A percentile compares a stretch with the other conserved stretches of the same genome.
Evolutionary conservation across 37 sponge, comb jelly and placozoan genomes (phyloP).

Genomic region (Hexactinellida sp.): DNA sequence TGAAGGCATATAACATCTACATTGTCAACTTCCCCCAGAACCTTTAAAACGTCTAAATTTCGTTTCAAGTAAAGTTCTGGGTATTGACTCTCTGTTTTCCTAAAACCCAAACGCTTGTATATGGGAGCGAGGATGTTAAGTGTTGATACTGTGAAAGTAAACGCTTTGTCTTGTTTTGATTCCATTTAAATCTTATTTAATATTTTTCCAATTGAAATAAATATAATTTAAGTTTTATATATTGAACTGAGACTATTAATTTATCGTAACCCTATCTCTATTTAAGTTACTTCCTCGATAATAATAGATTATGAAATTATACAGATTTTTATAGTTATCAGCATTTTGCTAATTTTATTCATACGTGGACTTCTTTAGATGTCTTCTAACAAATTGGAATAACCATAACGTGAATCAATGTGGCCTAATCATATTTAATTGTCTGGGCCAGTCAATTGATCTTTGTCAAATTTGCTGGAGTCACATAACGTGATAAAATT

Average conservation of each 20-base stretch:
- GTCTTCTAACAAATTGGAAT: too few species aligned
- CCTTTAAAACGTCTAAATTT: neutral
- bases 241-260: neutral
- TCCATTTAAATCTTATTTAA: neutral
- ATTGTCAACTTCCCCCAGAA: neutral
- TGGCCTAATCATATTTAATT: too few species aligned
- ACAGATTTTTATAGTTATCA: too few species aligned
- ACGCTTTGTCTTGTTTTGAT: neutral
- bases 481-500: too few species aligned
- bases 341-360: too few species aligned
- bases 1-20: neutral
- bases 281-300: too few species aligned
- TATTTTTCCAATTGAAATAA: neutral
- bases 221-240: too few species aligned
- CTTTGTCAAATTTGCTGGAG: too few species aligned
- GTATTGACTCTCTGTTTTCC: neutral
- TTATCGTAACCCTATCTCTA: neutral
- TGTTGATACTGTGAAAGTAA: neutral
- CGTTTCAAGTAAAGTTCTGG: neutral
- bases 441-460: too few species aligned
- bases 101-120: neutral
- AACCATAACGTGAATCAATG: too few species aligned
- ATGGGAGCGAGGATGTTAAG: conserved; percentile 3
- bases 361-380: too few species aligned
- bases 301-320: too few species aligned